Conservation (phyloP, 2,113 vertebrate species). For the Pachycephala philippinensis region DNA sequence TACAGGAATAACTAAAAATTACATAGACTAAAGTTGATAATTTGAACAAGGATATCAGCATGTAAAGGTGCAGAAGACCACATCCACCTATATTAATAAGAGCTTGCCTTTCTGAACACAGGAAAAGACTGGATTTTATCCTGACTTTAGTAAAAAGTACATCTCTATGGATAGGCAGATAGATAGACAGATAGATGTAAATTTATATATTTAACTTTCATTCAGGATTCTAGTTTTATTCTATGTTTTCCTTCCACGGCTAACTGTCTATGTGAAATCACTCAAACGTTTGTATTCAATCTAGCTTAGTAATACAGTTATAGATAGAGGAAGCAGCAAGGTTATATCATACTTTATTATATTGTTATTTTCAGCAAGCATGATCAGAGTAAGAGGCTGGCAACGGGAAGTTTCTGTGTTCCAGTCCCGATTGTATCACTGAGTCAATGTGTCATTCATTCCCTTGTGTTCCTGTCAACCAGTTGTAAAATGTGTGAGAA, state of each 20-base stretch:
- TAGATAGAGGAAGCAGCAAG: conserved; percentile 12
- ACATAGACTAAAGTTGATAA: neutral
- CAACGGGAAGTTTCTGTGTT: conserved; percentile 27
- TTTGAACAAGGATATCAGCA: neutral
- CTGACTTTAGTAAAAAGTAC: neutral
- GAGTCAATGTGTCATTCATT: conserved; percentile 63
- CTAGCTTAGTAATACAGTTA: neutral
- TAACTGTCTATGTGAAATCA: neutral
- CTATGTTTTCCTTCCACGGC: neutral
- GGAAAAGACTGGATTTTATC: neutral
- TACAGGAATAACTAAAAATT: neutral
- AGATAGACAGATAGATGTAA: neutral
- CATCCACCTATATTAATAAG: neutral
- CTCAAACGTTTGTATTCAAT: neutral
- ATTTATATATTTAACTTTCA: neutral
- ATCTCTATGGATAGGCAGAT: accelerated
- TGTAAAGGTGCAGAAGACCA: neutral
- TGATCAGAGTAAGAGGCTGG: conserved; percentile 11
- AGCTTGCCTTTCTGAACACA: neutral
- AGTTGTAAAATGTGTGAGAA: conserved; percentile 61
- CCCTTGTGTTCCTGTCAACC: conserved; percentile 64
- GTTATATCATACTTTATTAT: conserved; percentile 33
- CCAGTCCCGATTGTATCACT: conserved; percentile 58
- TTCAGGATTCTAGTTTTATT: neutral
- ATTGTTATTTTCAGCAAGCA: conserved; percentile 32